Evolutionary conservation across 2,113 vertebrate genomes (phyloP), one percentile per base, ranked within the genome.

Genomic region (Hiodon tergisus): DNA sequence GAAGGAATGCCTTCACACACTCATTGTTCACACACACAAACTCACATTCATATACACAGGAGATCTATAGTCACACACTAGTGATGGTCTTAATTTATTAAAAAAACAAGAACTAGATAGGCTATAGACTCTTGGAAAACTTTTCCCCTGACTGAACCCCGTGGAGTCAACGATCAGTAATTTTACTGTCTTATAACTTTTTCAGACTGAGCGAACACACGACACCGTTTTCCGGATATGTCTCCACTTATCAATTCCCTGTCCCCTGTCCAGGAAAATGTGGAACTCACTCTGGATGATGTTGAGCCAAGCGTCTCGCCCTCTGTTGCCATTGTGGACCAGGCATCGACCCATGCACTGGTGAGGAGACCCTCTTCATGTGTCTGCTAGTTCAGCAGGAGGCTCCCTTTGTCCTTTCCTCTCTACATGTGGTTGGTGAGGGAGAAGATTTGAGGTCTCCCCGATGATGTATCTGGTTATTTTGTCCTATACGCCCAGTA

Each of bases 331-430:
- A 90, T 90, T 65, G 89, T 99, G 66, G 97, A 98, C 86, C 94
- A 99, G 82, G 85, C 95, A 3, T 97, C 94, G 0, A 96, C 93
- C 85, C 96, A 98, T 83, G 88, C 94, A 0, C 89, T 99, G 93
- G 97, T 99, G 93, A 53, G 63, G 50, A 62, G 52, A 10, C 46
- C 11, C 7, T 53, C n/a, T 46, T 14, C 10, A 9, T 4, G 11
- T 31, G 46, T 46, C 10, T 5, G 10, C 4, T 50, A 52, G 47
- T 4, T 16, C 14, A 62, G 9, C 60, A 62, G 60, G 9, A 5
- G 14, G 14, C 14, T 62, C 6, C 14, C 16, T 63, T 63, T 2
- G n/a, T 7, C n/a, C 13, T 16, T 13, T 4, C 14, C 14, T 16
- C 13, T 63, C 14, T 16, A n/a, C 3, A 16, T 31, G 31, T 31